Evolutionary conservation across 2,888 invertebrate genomes (phyloP).

Genomic region (Cyaniris semiargus): DNA sequence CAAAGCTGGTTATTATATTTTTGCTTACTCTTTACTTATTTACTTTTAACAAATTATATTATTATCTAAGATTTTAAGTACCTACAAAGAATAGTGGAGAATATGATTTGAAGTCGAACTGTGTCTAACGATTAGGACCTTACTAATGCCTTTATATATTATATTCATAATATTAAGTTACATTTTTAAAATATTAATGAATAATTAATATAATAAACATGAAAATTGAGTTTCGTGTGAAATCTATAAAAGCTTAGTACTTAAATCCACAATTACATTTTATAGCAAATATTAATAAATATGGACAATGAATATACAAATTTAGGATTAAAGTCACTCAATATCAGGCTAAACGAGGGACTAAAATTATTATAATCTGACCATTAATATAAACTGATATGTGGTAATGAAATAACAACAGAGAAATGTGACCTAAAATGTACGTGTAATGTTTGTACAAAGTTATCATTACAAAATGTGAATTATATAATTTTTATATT

Average conservation of each 20-base stretch:
- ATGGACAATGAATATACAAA: neutral
- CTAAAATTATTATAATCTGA: neutral
- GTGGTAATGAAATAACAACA: neutral
- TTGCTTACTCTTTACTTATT: neutral
- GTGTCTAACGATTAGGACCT: neutral
- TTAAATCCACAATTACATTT: neutral
- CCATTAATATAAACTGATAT: neutral
- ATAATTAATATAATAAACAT: neutral
- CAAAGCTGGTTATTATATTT: neutral
- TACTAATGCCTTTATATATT: neutral
- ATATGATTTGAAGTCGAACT: neutral
- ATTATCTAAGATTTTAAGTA: neutral
- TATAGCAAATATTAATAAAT: neutral
- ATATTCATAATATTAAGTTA: too few species aligned
- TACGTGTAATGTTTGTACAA: neutral
- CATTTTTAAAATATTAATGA: too few species aligned
- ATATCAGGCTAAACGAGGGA: neutral
- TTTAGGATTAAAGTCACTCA: constrained; percentile 4
- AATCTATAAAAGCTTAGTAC: neutral
- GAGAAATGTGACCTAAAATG: neutral
- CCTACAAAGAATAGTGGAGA: neutral
- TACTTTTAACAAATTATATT: neutral
- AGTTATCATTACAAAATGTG: too few species aligned
- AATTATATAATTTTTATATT: too few species aligned
- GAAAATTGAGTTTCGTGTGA: neutral